A percentile compares a stretch with the other conserved stretches of the same genome.
Evolutionary conservation across 2,797 vertebrate species (phyloP).

Genomic region (Gallinago nigripennis): DNA sequence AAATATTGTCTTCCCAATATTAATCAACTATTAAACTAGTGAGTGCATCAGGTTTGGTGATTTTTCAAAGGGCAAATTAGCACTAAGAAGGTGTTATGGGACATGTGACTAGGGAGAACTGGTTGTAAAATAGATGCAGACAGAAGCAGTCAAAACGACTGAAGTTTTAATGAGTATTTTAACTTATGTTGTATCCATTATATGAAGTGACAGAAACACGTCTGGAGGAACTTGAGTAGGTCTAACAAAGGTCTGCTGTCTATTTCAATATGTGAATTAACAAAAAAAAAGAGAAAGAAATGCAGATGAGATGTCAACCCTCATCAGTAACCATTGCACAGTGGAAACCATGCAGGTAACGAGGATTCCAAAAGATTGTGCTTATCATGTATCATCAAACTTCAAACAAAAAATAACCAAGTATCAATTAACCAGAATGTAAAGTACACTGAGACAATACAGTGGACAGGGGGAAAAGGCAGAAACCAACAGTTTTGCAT

Average conservation of each 20-base stretch:
- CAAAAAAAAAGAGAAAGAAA: background rate
- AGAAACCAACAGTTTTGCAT: background rate
- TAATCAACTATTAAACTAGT: background rate
- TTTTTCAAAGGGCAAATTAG: background rate
- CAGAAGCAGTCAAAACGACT: background rate
- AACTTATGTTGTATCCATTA: background rate
- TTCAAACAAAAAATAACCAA: background rate
- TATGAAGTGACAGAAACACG: background rate
- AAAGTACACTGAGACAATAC: background rate
- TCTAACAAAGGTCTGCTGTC: background rate
- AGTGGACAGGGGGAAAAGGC: background rate
- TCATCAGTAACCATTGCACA: background rate
- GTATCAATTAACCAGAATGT: background rate
- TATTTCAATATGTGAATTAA: background rate
- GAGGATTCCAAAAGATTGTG: background rate
- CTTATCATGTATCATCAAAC: background rate
- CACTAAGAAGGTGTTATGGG: background rate
- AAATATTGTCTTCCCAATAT: background rate
- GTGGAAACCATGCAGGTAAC: background rate
- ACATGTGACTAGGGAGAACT: background rate
- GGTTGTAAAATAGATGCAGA: background rate
- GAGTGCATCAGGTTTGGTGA: background rate
- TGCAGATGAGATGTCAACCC: background rate
- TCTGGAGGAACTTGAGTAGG: background rate
- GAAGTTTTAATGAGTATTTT: background rate